Percentiles rank a stretch among this genome's conserved stretches.
Evolutionary conservation across 2,113 vertebrate species (phyloP).

Genomic region (Podarcis muralis): DNA sequence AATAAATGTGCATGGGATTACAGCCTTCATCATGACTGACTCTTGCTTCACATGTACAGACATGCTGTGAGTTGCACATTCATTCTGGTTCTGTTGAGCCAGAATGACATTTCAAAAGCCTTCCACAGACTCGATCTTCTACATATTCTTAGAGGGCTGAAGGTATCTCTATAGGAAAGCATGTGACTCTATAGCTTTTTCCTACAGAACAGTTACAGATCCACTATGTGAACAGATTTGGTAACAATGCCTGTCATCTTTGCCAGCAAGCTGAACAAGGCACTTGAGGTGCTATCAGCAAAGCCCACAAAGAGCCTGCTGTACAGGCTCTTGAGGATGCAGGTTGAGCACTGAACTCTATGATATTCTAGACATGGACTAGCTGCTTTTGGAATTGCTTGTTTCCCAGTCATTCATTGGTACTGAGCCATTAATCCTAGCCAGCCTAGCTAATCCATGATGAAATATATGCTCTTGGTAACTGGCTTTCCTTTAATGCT

Average conservation of each 20-base stretch:
- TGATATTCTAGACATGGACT: neutral
- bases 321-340: neutral
- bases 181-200: neutral
- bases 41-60: neutral
- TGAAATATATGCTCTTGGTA: neutral
- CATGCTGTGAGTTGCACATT: neutral
- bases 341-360: neutral
- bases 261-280: neutral
- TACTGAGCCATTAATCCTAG: neutral
- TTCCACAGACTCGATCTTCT: neutral
- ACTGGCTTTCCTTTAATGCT: constrained; percentile 50
- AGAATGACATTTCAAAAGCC: neutral
- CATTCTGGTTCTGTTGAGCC: neutral
- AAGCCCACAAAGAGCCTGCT: neutral
- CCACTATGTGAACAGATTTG: neutral
- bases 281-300: neutral
- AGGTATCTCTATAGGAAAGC: neutral
- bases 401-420: constrained; percentile 57
- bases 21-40: neutral
- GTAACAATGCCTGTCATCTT: neutral
- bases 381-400: neutral
- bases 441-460: neutral
- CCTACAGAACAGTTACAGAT: neutral
- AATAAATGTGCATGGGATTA: neutral
- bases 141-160: neutral